Evolutionary conservation across 2,113 vertebrate species (phyloP).

Genomic region (Aix galericulata): DNA sequence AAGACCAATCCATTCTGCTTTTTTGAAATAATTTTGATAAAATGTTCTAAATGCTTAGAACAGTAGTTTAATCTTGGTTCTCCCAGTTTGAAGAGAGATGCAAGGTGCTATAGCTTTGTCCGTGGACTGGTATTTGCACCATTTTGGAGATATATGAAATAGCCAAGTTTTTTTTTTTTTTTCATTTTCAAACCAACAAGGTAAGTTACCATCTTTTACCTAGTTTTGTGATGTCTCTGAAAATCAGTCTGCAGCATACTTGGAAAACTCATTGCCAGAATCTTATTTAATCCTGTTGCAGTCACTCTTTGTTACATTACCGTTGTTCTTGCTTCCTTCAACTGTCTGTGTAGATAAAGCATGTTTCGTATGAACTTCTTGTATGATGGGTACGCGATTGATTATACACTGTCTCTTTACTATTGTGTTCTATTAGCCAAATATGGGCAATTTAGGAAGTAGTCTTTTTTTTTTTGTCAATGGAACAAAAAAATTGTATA

Average conservation of each 20-base stretch:
- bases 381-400: fast-evolving
- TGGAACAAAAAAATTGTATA: not conserved
- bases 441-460: not conserved
- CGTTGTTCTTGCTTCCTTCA: not conserved
- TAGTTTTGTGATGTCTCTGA: not conserved
- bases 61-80: not conserved
- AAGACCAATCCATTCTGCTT: not conserved
- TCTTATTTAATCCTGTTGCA: not conserved
- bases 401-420: not conserved
- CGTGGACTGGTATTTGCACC: not conserved
- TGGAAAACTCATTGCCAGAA: not conserved
- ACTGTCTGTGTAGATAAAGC: not conserved
- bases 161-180: not conserved
- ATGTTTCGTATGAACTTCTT: not conserved
- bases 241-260: not conserved
- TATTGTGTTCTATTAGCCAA: not conserved
- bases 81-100: not conserved
- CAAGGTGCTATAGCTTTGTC: not conserved
- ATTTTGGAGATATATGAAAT: not conserved
- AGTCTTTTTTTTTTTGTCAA: not conserved
- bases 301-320: not conserved
- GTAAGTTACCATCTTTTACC: not conserved
- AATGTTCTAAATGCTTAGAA: not conserved
- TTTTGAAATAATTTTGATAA: not conserved
- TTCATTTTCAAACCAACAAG: not conserved